phyloP scores from a whole-genome alignment of 2,888 invertebrate species.

The Glaucopsyche alexis region DNA sequence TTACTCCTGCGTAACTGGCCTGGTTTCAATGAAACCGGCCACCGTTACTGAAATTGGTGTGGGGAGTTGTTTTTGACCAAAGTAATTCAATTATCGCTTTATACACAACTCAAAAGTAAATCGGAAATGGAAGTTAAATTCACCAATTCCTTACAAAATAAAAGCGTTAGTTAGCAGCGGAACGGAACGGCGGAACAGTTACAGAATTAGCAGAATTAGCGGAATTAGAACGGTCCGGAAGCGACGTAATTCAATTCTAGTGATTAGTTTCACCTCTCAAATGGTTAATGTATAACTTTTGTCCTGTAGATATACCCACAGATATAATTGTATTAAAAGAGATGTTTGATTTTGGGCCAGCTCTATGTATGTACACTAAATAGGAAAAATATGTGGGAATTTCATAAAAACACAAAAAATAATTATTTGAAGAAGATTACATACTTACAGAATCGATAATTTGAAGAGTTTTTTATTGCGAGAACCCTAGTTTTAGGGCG shows the following conservation, averaged over 20 bases:
- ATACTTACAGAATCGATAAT: no score
- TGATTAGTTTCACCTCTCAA: conserved; percentile 71
- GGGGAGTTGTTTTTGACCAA: no score
- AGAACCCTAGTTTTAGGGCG: no score
- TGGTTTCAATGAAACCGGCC: no score
- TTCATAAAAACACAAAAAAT: no score
- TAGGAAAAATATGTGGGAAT: no score
- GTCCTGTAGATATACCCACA: not conserved
- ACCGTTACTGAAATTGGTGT: no score
- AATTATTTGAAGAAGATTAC: no score
- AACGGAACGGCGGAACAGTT: conserved; percentile 46
- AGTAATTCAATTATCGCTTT: not conserved
- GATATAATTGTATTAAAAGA: not conserved
- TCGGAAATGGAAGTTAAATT: not conserved
- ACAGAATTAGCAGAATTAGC: conserved; percentile 67
- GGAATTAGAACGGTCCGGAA: conserved; percentile 63
- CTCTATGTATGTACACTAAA: no score
- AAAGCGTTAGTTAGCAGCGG: conserved; percentile 50
- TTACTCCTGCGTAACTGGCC: no score
- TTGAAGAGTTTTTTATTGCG: no score
- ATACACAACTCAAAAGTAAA: not conserved
- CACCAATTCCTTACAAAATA: conserved; percentile 40
- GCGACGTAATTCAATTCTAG: conserved; percentile 65
- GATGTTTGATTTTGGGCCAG: no score
- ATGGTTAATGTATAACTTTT: conserved; percentile 7